These are phyloP conservation scores for Pseudomyrmex cubaensis DNA, from an alignment of 1,140 invertebrate genomes.

Conservation along the genomic window DNA sequence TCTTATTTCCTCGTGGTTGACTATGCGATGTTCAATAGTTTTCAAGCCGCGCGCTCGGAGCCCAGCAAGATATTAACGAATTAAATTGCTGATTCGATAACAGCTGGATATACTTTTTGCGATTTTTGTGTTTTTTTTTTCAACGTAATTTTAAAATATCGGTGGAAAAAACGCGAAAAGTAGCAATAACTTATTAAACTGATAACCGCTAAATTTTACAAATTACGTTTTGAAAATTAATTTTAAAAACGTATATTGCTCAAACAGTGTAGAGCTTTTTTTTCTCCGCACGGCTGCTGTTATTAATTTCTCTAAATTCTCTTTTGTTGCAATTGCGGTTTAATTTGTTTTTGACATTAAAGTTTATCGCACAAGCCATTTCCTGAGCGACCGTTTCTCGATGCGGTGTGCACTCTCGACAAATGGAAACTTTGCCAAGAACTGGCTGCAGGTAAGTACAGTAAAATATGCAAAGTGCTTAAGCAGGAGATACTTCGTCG, in stretches of 20 bases:
- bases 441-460: conserved; percentile 17
- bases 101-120: not conserved
- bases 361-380: conserved; percentile 16
- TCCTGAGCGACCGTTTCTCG: not conserved
- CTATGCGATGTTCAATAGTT: conserved; percentile 10
- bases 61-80: not conserved
- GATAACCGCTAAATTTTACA: not conserved
- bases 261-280: too few relatives aligned
- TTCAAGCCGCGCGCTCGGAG: conserved; percentile 9
- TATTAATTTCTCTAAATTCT: conserved; percentile 7
- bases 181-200: not conserved
- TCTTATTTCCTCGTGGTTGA: conserved; percentile 16
- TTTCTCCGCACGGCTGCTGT: not conserved
- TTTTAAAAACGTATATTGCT: too few relatives aligned
- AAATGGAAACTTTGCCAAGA: conserved; percentile 44
- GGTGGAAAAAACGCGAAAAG: not conserved
- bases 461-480: conserved; percentile 54
- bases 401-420: conserved; percentile 1
- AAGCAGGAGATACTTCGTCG: conserved; percentile 18
- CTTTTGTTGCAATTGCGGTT: not conserved
- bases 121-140: not conserved
- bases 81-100: conserved; percentile 40
- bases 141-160: conserved; percentile 14
- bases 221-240: not conserved
- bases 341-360: conserved; percentile 28